phyloP scores from a whole-genome alignment of 2,113 vertebrate species.

The Cyphomyrus plagiostoma region DNA sequence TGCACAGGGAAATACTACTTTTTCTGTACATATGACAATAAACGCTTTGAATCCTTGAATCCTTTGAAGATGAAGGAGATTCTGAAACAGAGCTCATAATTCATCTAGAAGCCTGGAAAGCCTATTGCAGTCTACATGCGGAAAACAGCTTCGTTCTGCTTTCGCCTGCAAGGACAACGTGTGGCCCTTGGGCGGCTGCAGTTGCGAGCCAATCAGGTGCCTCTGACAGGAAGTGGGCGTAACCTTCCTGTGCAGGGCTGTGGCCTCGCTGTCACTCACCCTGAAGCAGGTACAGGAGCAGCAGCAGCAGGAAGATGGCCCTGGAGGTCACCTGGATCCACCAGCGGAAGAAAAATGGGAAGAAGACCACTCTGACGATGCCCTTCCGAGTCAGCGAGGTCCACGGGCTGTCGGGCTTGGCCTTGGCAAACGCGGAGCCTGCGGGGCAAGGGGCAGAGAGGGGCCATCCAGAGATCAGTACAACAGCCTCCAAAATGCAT shows the following conservation, averaged over 20 bases:
- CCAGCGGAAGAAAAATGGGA: constrained; percentile 95
- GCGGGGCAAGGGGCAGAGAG: background rate
- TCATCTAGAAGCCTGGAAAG: background rate
- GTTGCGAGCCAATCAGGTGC: background rate
- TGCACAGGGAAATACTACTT: too few relatives aligned
- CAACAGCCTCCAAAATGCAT: background rate
- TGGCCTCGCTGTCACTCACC: constrained; percentile 52
- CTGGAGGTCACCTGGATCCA: constrained; percentile 97
- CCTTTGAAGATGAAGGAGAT: background rate
- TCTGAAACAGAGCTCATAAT: background rate
- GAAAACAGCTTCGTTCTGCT: background rate
- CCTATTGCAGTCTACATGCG: background rate
- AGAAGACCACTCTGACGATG: constrained; percentile 92
- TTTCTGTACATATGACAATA: too few relatives aligned
- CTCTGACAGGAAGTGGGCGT: background rate
- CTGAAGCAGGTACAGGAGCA: constrained; percentile 91
- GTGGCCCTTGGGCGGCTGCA: background rate
- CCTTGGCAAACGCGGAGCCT: constrained; percentile 98
- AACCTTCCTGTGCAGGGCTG: background rate
- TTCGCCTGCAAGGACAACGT: background rate
- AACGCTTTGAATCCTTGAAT: too few relatives aligned
- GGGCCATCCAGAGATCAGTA: background rate
- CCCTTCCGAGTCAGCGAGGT: constrained; percentile 94
- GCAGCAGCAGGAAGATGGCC: constrained; percentile 85
- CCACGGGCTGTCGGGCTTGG: constrained; percentile 98